phyloP scores from a whole-genome alignment of 2,888 invertebrate species.

The Nymphalis urticae region DNA sequence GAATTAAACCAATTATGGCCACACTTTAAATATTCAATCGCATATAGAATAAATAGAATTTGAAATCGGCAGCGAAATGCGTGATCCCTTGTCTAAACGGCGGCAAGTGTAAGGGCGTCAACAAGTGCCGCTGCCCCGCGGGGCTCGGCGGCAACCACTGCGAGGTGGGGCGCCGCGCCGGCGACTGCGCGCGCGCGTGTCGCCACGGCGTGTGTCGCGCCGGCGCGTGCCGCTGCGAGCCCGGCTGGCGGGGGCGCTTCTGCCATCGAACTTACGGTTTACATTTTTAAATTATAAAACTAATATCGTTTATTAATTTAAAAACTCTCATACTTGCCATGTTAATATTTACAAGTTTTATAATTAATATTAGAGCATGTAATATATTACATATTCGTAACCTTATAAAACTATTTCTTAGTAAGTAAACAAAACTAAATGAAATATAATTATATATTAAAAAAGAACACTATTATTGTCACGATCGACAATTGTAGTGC shows the following conservation, averaged over 20 bases:
- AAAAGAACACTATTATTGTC: too few species aligned
- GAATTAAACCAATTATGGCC: too few species aligned
- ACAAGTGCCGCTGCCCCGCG: conserved; percentile 92
- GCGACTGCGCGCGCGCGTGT: conserved; percentile 87
- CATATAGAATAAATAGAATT: not conserved
- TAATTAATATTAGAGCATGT: too few species aligned
- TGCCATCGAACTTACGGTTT: conserved; percentile 87
- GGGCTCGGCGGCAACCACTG: conserved; percentile 95
- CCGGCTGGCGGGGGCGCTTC: conserved; percentile 91
- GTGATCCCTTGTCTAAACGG: conserved; percentile 95
- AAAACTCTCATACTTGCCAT: not conserved
- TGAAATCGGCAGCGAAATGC: conserved; percentile 86
- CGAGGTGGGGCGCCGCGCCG: conserved; percentile 90
- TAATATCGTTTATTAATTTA: not conserved
- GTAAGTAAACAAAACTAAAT: too few species aligned
- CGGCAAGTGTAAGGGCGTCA: conserved; percentile 93
- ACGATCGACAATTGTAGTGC: too few species aligned
- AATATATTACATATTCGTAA: too few species aligned
- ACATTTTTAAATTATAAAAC: not conserved
- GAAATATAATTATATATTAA: too few species aligned
- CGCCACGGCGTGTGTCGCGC: conserved; percentile 89
- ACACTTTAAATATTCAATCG: too few species aligned
- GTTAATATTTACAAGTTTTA: too few species aligned
- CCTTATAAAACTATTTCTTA: too few species aligned
- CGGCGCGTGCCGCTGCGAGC: conserved; percentile 88